These are phyloP conservation scores for Cerastoderma edule DNA, from an alignment of 2,888 invertebrate species.

Conservation along the genomic window DNA sequence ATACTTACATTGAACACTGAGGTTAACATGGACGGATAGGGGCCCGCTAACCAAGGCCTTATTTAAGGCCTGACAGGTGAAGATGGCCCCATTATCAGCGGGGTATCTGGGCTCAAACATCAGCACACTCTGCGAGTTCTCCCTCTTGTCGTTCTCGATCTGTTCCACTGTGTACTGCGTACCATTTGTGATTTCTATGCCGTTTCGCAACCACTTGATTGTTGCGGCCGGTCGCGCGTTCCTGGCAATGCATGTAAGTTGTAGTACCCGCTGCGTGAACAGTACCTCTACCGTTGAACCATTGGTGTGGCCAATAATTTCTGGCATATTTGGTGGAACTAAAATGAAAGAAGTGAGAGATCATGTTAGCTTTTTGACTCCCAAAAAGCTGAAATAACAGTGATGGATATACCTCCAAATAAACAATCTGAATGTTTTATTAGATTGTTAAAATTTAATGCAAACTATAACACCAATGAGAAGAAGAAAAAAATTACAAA, in stretches of 20 bases:
- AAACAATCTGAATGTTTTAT: too few species aligned
- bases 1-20: slow-evolving; percentile 95
- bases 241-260: slow-evolving; percentile 94
- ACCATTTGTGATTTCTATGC: slow-evolving; percentile 93
- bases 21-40: slow-evolving; percentile 92
- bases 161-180: slow-evolving; percentile 87
- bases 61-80: slow-evolving; percentile 96
- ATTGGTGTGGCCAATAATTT: slow-evolving; percentile 95
- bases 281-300: slow-evolving; percentile 92
- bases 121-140: slow-evolving; percentile 87
- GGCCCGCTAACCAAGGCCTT: slow-evolving; percentile 92
- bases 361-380: too few species aligned
- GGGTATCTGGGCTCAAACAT: slow-evolving; percentile 91
- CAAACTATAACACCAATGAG: too few species aligned
- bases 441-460: too few species aligned
- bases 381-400: too few species aligned
- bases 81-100: slow-evolving; percentile 96
- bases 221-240: slow-evolving; percentile 97
- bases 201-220: slow-evolving; percentile 92
- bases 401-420: too few species aligned
- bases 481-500: too few species aligned
- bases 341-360: slow-evolving; percentile 61
- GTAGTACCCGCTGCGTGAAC: slow-evolving; percentile 93
- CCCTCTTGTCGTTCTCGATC: slow-evolving; percentile 72
- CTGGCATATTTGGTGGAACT: slow-evolving; percentile 97